Conservation (phyloP, 1,140 invertebrate genomes). For the Bombus confusus region DNA sequence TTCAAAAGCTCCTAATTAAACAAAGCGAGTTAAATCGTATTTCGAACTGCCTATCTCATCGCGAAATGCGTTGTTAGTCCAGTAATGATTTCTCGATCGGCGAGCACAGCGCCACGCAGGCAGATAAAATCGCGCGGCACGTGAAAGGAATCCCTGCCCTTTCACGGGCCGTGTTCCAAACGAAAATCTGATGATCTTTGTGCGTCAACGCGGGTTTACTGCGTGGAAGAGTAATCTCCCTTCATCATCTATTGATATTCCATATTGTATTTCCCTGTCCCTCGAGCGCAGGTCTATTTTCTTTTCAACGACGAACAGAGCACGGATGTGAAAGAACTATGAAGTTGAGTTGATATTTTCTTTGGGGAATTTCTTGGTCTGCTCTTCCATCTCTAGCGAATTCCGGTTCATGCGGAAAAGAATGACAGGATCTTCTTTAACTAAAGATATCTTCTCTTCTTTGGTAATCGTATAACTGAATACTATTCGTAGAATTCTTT, state of each 20-base stretch:
- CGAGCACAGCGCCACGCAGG: slow-evolving; percentile 7
- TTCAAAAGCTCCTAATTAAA: neutral
- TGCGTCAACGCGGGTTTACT: slow-evolving; percentile 44
- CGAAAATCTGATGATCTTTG: slow-evolving; percentile 66
- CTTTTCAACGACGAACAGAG: neutral
- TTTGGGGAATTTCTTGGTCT: neutral
- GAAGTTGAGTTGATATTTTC: too few species aligned
- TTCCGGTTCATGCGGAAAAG: neutral
- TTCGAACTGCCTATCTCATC: neutral
- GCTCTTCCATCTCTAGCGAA: neutral
- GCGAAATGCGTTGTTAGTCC: slow-evolving; percentile 47
- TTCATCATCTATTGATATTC: slow-evolving; percentile 35
- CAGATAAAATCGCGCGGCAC: slow-evolving; percentile 60
- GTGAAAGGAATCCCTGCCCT: slow-evolving; percentile 59
- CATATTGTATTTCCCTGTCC: slow-evolving; percentile 7
- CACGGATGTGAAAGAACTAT: neutral
- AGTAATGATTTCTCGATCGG: slow-evolving; percentile 27
- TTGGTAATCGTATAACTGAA: neutral
- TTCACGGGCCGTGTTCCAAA: slow-evolving; percentile 16
- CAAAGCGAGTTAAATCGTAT: neutral
- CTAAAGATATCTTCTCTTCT: neutral
- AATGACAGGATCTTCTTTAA: neutral
- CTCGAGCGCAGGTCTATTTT: neutral
- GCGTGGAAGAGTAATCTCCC: slow-evolving; percentile 23
- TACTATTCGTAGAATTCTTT: neutral